A percentile compares a stretch with the other conserved stretches of the same genome.
These are phyloP conservation scores for Hydractinia echinata DNA, from an alignment of 30 jellyfish, hydroid and myxozoan species.

Conservation along the genomic window DNA sequence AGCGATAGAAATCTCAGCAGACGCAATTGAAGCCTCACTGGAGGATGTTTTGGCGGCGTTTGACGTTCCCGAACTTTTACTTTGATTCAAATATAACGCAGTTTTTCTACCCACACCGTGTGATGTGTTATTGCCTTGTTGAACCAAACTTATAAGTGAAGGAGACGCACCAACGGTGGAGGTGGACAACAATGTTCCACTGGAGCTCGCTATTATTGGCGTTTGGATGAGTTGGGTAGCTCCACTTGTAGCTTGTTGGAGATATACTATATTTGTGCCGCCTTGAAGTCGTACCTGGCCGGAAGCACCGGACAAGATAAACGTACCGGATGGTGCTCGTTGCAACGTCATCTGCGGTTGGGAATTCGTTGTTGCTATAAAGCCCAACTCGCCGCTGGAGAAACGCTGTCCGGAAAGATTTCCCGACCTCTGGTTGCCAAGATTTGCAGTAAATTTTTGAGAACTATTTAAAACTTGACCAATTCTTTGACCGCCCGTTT, in stretches of 20 bases:
- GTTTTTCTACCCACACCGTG: not conserved
- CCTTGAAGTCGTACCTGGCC: conserved; percentile 71
- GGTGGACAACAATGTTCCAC: conserved; percentile 21
- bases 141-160: not conserved
- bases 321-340: conserved; percentile 53
- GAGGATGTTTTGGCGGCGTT: not conserved
- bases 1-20: not conserved
- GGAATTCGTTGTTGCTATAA: not conserved
- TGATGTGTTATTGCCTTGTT: not conserved
- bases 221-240: conserved; percentile 21
- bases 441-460: conserved; percentile 17
- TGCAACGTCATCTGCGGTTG: conserved; percentile 40
- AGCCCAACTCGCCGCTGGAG: not conserved
- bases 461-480: not conserved
- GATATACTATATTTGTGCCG: conserved; percentile 46
- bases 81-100: not conserved
- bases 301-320: conserved; percentile 50
- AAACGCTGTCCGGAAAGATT: conserved; percentile 19
- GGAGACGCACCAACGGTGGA: conserved; percentile 7
- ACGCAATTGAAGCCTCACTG: too few relatives aligned
- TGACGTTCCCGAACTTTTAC: not conserved
- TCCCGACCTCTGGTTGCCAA: conserved; percentile 15
- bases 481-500: not conserved
- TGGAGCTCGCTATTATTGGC: conserved; percentile 5
- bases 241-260: conserved; percentile 21